A percentile compares a stretch with the other conserved stretches of the same genome.
These are phyloP conservation scores for Crambe crambe DNA, from an alignment of 37 sponge, comb jelly and placozoan genomes.

Conservation along the genomic window DNA sequence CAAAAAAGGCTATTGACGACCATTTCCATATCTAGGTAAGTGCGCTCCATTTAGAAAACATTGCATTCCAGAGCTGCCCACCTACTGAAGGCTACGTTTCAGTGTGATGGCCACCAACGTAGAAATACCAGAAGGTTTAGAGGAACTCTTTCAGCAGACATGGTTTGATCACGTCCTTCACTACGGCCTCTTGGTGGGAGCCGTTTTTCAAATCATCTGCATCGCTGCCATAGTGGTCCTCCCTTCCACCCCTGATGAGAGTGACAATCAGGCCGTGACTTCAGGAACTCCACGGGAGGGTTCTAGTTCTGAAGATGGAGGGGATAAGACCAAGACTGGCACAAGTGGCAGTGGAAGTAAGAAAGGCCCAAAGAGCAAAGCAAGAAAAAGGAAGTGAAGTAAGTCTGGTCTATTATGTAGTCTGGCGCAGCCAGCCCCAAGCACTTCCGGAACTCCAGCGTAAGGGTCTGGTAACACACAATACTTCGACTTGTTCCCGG, in stretches of 20 bases:
- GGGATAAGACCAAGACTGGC: background rate
- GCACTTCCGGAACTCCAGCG: no score
- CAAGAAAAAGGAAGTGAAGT: conserved; percentile 32
- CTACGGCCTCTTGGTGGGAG: conserved; percentile 55
- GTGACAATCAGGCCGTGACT: background rate
- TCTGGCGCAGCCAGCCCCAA: no score
- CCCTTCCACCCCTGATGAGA: conserved; percentile 21
- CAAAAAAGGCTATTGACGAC: background rate
- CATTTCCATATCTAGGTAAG: background rate
- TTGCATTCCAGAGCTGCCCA: no score
- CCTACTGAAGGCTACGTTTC: no score
- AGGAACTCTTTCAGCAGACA: conserved; percentile 48
- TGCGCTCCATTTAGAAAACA: background rate
- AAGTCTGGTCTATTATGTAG: no score
- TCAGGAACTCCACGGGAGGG: background rate
- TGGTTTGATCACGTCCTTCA: conserved; percentile 55
- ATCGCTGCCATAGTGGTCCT: conserved; percentile 63
- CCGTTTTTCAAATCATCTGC: conserved; percentile 59
- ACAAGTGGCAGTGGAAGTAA: background rate
- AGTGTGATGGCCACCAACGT: background rate
- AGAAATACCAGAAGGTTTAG: conserved; percentile 25
- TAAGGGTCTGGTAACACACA: no score
- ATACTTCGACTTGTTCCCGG: no score
- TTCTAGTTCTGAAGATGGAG: background rate
- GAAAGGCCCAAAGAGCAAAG: conserved; percentile 18